A percentile compares a stretch with the other conserved stretches of the same genome.
Conservation (phyloP, 2,888 invertebrate genomes). For the Neoaliturus tenellus region DNA sequence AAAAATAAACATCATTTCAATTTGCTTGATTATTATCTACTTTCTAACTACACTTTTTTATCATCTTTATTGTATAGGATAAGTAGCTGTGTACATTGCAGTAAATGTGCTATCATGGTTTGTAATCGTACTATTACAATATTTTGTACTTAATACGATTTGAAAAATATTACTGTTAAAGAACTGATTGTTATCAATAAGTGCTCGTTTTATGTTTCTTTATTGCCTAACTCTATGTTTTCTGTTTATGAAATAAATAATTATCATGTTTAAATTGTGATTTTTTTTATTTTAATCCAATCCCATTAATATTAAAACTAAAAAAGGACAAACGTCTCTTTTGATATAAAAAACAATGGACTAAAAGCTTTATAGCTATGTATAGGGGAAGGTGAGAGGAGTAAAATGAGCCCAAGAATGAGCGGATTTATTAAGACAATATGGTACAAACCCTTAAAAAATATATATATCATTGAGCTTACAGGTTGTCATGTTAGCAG, state of each 20-base stretch:
- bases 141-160: conserved; percentile 13
- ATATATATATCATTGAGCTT: too few relatives aligned
- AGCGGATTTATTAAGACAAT: too few relatives aligned
- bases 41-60: background rate
- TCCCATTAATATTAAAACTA: too few relatives aligned
- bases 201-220: conserved; percentile 1
- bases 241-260: conserved; percentile 23
- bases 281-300: too few relatives aligned
- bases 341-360: too few relatives aligned
- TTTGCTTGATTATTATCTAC: background rate
- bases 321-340: too few relatives aligned
- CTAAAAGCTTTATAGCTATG: too few relatives aligned
- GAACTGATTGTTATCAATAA: conserved; percentile 5
- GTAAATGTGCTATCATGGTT: conserved; percentile 1
- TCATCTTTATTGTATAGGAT: background rate
- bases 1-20: too few relatives aligned
- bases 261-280: conserved; percentile 7
- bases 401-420: too few relatives aligned
- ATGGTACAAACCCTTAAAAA: too few relatives aligned
- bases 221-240: conserved; percentile 10
- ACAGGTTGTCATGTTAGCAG: too few relatives aligned
- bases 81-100: conserved; percentile 21
- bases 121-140: background rate
- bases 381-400: too few relatives aligned
- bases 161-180: background rate